A percentile compares a stretch with the other conserved stretches of the same genome.
phyloP scores from a whole-genome alignment of 2,888 invertebrate genomes.

The Tachystola acroxantha region DNA sequence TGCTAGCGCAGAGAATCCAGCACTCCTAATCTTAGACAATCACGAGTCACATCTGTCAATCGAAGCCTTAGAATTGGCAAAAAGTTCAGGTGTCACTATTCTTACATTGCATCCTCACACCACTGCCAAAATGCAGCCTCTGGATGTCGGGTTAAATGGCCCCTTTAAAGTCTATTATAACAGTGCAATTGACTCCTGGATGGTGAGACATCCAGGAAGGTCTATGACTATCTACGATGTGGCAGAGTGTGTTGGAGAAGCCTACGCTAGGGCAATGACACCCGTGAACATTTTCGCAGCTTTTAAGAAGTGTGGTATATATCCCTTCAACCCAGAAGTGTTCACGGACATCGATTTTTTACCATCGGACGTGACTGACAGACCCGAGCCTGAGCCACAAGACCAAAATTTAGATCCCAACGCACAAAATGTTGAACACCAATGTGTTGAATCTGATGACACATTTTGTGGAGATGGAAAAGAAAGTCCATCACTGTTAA shows the following conservation, averaged over 20 bases:
- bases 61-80: constrained; percentile 16
- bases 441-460: no score
- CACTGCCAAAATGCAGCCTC: constrained; percentile 19
- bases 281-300: background rate
- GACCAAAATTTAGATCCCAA: no score
- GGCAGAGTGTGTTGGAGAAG: background rate
- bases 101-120: constrained; percentile 12
- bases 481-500: no score
- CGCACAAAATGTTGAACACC: no score
- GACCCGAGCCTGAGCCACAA: background rate
- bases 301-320: background rate
- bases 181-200: constrained; percentile 17
- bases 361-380: background rate
- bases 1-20: background rate
- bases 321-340: background rate
- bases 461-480: no score
- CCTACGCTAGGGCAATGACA: background rate
- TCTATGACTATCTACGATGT: background rate
- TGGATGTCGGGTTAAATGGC: constrained; percentile 19
- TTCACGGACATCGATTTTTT: background rate
- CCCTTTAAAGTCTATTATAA: constrained; percentile 15
- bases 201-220: constrained; percentile 3
- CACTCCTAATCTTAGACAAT: background rate
- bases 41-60: constrained; percentile 4
- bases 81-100: constrained; percentile 16